These are phyloP conservation scores for Chiloscyllium plagiosum DNA, from an alignment of 2,113 vertebrate genomes.

Conservation along the genomic window DNA sequence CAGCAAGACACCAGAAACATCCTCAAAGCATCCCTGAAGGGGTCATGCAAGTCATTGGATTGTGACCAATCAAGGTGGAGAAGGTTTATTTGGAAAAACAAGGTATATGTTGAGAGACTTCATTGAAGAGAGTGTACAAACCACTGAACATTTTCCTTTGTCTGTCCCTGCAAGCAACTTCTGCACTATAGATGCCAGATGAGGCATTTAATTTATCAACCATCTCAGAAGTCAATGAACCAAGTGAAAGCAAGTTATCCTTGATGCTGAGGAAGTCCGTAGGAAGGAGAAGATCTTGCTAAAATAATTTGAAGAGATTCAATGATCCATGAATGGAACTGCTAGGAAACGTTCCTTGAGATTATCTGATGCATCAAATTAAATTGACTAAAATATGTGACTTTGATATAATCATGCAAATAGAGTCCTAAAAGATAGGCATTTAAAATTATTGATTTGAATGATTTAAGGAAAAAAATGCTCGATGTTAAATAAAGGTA, in stretches of 20 bases:
- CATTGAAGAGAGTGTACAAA: background rate
- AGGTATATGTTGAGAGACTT: background rate
- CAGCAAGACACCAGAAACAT: background rate
- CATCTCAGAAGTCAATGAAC: background rate
- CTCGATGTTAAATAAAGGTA: background rate
- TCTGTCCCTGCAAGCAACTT: background rate
- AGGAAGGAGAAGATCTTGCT: background rate
- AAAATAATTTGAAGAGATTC: constrained; percentile 7
- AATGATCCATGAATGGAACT: constrained; percentile 7
- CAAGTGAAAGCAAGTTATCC: background rate
- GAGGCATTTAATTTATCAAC: background rate
- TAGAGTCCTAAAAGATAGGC: background rate
- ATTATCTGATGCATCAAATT: constrained; percentile 9
- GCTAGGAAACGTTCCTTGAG: background rate
- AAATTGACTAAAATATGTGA: constrained; percentile 13
- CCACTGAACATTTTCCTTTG: background rate
- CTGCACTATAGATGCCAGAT: background rate
- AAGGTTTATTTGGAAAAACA: background rate
- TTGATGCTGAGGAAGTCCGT: background rate
- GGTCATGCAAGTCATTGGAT: background rate
- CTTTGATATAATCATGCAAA: constrained; percentile 34
- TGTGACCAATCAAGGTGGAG: background rate
- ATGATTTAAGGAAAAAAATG: background rate
- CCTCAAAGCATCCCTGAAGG: background rate
- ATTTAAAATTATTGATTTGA: background rate